Evolutionary conservation across 2,888 invertebrate genomes (phyloP).

Genomic region (Xestia c-nigrum): DNA sequence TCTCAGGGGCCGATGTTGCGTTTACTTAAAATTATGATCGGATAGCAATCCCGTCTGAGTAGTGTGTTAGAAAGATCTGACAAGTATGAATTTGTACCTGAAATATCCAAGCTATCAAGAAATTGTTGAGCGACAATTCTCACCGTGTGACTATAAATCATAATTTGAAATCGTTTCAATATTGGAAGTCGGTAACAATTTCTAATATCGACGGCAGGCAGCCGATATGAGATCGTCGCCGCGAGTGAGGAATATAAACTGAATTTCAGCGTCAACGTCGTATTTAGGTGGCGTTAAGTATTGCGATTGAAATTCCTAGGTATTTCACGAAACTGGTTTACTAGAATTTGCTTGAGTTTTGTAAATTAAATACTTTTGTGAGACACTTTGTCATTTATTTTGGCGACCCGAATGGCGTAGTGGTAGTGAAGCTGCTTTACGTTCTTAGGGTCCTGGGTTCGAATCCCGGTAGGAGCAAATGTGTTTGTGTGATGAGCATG

Average conservation of each 20-base stretch:
- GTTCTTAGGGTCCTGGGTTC: no score
- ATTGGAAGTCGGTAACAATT: conserved; percentile 53
- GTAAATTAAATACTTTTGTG: not conserved
- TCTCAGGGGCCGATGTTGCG: no score
- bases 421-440: no score
- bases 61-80: not conserved
- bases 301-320: conserved; percentile 7
- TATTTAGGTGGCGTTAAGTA: conserved; percentile 28
- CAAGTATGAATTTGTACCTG: not conserved
- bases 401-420: no score
- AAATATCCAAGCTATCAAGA: not conserved
- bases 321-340: not conserved
- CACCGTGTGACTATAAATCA: conserved; percentile 30
- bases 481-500: no score
- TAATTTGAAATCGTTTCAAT: conserved; percentile 57
- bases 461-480: no score
- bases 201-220: conserved; percentile 42
- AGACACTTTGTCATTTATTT: not conserved
- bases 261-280: conserved; percentile 39
- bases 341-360: not conserved
- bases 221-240: conserved; percentile 37
- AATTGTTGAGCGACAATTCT: conserved; percentile 10
- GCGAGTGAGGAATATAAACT: conserved; percentile 36
- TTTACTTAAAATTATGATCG: no score
- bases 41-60: not conserved